These are phyloP conservation scores for Plusia festucae DNA, from an alignment of 2,888 invertebrate genomes.

Conservation along the genomic window DNA sequence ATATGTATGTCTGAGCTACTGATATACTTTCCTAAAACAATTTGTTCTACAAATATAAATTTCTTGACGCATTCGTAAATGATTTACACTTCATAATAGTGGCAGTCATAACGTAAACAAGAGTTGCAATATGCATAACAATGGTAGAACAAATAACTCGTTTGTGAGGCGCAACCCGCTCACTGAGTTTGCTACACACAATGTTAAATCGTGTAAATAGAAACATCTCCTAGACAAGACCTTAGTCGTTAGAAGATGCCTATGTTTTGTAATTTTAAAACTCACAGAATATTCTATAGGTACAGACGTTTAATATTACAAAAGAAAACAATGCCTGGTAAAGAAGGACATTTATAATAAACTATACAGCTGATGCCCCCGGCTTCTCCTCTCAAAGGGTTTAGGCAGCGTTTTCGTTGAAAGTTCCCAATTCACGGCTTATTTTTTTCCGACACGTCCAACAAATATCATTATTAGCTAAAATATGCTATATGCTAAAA, in stretches of 20 bases:
- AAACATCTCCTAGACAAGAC: not conserved
- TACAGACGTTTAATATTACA: too few species aligned
- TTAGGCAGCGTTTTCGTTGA: too few species aligned
- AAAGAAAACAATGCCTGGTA: too few species aligned
- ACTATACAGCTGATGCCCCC: too few species aligned
- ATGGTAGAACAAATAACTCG: slow-evolving; percentile 12
- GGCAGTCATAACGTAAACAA: slow-evolving; percentile 34
- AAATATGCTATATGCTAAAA: too few species aligned
- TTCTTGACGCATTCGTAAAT: slow-evolving; percentile 16
- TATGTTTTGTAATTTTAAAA: not conserved
- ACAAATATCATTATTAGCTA: too few species aligned
- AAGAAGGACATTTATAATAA: too few species aligned
- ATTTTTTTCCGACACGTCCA: too few species aligned
- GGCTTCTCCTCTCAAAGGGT: too few species aligned
- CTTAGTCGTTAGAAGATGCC: not conserved
- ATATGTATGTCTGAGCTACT: too few species aligned
- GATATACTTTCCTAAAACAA: not conserved
- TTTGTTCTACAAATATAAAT: not conserved
- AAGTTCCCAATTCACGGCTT: too few species aligned
- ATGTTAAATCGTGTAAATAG: not conserved
- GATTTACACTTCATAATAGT: slow-evolving; percentile 16
- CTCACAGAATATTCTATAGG: too few species aligned
- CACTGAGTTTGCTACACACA: not conserved
- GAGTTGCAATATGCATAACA: slow-evolving; percentile 16
- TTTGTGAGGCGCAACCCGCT: slow-evolving; percentile 13